Percentiles rank a stretch among this genome's conserved stretches.
Evolutionary conservation across 2,888 invertebrate species (phyloP).

Genomic region (Seira ritae): DNA sequence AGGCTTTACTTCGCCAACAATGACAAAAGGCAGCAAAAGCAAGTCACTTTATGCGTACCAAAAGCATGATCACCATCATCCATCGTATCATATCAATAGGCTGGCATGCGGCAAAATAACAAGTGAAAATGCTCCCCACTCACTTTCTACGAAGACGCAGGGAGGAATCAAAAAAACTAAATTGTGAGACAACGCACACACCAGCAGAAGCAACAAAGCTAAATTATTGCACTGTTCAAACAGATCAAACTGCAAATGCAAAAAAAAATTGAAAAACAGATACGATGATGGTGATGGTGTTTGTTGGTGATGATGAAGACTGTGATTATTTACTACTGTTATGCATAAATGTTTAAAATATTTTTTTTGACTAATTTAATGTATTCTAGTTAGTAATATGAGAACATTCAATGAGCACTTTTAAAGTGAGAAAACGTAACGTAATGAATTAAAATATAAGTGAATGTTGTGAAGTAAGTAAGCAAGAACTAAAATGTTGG

Average conservation of each 20-base stretch:
- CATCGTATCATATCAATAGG: slow-evolving; percentile 29
- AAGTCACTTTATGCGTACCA: slow-evolving; percentile 22
- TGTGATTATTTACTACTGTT: slow-evolving; percentile 38
- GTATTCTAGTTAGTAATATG: slow-evolving; percentile 21
- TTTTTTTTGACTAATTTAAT: slow-evolving; percentile 27
- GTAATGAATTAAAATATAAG: not conserved
- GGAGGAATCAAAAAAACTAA: slow-evolving; percentile 33
- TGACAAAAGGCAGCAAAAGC: slow-evolving; percentile 11
- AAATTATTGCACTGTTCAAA: not conserved
- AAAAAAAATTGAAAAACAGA: slow-evolving; percentile 34
- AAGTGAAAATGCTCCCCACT: slow-evolving; percentile 60
- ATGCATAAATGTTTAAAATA: slow-evolving; percentile 45
- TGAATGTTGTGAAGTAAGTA: not conserved
- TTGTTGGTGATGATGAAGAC: not conserved
- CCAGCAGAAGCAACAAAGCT: slow-evolving; percentile 28
- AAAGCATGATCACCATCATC: too few species aligned
- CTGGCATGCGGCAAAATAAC: slow-evolving; percentile 14
- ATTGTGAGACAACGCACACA: slow-evolving; percentile 2
- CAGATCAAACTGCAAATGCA: slow-evolving; percentile 17
- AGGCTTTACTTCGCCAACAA: slow-evolving; percentile 30
- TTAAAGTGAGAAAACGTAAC: not conserved
- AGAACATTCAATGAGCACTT: not conserved
- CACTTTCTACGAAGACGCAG: slow-evolving; percentile 61
- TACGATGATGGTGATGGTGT: slow-evolving; percentile 11
- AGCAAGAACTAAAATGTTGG: not conserved